Evolutionary conservation across 1,140 invertebrate species (phyloP), one percentile per base, ranked within the genome.

Genomic region (Yoshiicerus persimilis): DNA sequence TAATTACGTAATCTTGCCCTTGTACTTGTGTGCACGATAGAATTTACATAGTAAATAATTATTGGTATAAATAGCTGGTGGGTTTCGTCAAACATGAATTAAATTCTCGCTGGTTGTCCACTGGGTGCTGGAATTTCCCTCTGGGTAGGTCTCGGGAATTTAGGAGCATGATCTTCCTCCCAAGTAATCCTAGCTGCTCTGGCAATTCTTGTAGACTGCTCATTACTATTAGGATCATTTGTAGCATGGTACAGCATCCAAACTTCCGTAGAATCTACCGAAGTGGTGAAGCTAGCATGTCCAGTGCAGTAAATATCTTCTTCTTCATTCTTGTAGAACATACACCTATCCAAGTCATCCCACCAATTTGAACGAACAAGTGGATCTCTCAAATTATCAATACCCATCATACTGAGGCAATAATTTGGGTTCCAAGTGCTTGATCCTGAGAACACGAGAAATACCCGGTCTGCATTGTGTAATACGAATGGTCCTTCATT

Each of bases 401-500:
- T 90, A 13, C 89, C 89, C 32, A 90, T 87, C 32, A 90, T 90
- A 39, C 88, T 84, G 6, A 89, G 34, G 34, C 89, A 90, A 32
- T 90, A 90, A 84, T 89, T 83, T 3, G 89, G 89, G 13, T 86
- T 87, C 39, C 77, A 90, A 6, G 89, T 88, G 27, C 88, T 86
- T 0, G 86, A 89, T 0, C 36, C 89, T 3, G 88, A 89, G 34
- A 89, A 86, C 1, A 90, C 86, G 16, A 90, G 27, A 23, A 90
- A 90, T 9, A 84, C 86, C 56, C 89, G 62, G 5, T 86, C 87
- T 11, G 25, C 85, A 41, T 89, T 90, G 38, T 89, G 39, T 32
- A 90, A 16, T 39, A 90, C 84, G 25, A 86, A 88, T 34, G 89
- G 89, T 23, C 89, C 89, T 62, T 90, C 89, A 25, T 90, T 90